Conservation (phyloP, 2,797 vertebrate genomes). For the Pempheris klunzingeri region DNA sequence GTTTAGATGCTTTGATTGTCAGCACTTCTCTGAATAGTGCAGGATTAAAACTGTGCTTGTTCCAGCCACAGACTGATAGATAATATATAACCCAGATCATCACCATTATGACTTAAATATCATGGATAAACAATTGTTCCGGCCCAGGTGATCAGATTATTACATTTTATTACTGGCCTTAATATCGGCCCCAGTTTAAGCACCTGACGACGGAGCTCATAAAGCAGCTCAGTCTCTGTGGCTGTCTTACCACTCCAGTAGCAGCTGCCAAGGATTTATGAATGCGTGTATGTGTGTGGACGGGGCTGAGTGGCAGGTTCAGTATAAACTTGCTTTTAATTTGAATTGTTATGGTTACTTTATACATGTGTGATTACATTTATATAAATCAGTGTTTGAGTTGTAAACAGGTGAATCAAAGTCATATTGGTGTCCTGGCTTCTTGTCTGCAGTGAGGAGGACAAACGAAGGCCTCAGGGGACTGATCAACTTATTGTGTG, state of each 20-base stretch:
- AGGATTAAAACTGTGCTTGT: not conserved
- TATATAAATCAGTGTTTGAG: too few relatives aligned
- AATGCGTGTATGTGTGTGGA: not conserved
- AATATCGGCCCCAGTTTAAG: not conserved
- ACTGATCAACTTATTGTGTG: conserved; percentile 66
- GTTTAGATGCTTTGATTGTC: not conserved
- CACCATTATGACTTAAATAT: not conserved
- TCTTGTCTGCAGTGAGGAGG: conserved; percentile 51
- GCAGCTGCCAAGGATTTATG: conserved; percentile 22
- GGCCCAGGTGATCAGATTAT: not conserved
- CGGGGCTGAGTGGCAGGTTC: not conserved
- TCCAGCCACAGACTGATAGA: not conserved
- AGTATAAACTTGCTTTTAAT: too few relatives aligned
- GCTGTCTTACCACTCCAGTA: conserved; percentile 14
- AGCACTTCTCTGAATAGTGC: not conserved
- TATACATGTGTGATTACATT: too few relatives aligned
- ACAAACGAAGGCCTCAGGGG: conserved; percentile 70
- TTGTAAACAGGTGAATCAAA: conserved; percentile 34
- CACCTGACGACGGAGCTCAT: conserved; percentile 20
- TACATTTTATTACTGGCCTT: conserved; percentile 29
- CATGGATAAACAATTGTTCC: not conserved
- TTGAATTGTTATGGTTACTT: too few relatives aligned
- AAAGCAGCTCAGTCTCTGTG: conserved; percentile 16
- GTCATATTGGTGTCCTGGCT: conserved; percentile 20
- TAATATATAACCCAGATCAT: not conserved